phyloP scores from a whole-genome alignment of 2,888 invertebrate species.

The Syrista parreyssii region DNA sequence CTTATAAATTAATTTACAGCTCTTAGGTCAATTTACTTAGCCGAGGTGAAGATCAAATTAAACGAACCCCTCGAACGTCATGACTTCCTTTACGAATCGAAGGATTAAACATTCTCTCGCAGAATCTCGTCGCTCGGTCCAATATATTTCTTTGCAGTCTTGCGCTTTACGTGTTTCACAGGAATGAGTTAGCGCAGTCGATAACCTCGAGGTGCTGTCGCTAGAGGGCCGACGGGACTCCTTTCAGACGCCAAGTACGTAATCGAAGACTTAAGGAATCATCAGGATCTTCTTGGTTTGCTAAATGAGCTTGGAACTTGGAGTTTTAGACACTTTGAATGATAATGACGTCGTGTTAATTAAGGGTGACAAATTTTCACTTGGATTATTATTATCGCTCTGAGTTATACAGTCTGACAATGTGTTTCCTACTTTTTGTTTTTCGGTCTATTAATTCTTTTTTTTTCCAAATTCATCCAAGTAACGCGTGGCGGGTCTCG shows the following conservation, averaged over 20 bases:
- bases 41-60: too few species aligned
- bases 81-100: too few species aligned
- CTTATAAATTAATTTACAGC: too few species aligned
- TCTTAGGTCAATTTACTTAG: too few species aligned
- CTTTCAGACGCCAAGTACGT: too few species aligned
- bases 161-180: too few species aligned
- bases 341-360: neutral
- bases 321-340: neutral
- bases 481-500: neutral
- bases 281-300: too few species aligned
- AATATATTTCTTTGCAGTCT: too few species aligned
- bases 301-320: neutral
- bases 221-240: neutral
- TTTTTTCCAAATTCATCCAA: neutral
- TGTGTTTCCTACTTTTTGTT: neutral
- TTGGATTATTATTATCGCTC: neutral
- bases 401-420: neutral
- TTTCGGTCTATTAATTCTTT: neutral
- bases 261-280: too few species aligned
- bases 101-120: too few species aligned
- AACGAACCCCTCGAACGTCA: too few species aligned
- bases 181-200: neutral
- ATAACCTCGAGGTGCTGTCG: neutral
- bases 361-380: neutral
- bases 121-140: too few species aligned